Evolutionary conservation across 2,888 invertebrate species (phyloP).

Genomic region (Mylabris sibirica): DNA sequence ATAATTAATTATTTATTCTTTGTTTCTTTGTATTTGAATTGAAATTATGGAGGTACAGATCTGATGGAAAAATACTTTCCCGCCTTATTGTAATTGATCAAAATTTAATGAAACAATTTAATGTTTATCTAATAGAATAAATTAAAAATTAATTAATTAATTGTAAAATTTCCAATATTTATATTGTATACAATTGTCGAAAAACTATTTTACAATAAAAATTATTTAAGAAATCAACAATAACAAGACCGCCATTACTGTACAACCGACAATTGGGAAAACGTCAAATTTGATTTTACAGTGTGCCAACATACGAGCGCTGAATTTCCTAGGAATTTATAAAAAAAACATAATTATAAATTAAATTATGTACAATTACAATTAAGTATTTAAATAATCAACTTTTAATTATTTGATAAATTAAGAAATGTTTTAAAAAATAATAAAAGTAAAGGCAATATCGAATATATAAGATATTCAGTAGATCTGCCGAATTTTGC

Average conservation of each 20-base stretch:
- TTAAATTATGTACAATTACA: too few relatives aligned
- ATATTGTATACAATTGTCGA: not conserved
- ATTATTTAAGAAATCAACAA: conserved; percentile 9
- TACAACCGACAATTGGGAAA: not conserved
- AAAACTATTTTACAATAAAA: not conserved
- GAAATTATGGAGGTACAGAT: not conserved
- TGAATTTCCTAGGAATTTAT: not conserved
- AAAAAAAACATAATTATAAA: not conserved
- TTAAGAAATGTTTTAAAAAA: too few relatives aligned
- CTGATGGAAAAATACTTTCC: not conserved
- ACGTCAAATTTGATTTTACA: not conserved
- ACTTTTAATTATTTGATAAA: too few relatives aligned
- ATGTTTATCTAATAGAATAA: not conserved
- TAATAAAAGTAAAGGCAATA: too few relatives aligned
- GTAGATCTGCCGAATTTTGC: too few relatives aligned
- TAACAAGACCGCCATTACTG: conserved; percentile 4
- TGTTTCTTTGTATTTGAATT: not conserved
- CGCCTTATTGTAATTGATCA: not conserved
- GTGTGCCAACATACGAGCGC: not conserved
- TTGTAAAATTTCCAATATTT: not conserved
- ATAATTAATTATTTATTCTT: not conserved
- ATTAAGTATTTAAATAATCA: too few relatives aligned
- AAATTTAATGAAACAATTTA: not conserved
- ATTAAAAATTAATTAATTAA: not conserved
- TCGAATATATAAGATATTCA: too few relatives aligned